These are phyloP conservation scores for Myathropa florea DNA, from an alignment of 2,888 invertebrate genomes.

Conservation along the genomic window DNA sequence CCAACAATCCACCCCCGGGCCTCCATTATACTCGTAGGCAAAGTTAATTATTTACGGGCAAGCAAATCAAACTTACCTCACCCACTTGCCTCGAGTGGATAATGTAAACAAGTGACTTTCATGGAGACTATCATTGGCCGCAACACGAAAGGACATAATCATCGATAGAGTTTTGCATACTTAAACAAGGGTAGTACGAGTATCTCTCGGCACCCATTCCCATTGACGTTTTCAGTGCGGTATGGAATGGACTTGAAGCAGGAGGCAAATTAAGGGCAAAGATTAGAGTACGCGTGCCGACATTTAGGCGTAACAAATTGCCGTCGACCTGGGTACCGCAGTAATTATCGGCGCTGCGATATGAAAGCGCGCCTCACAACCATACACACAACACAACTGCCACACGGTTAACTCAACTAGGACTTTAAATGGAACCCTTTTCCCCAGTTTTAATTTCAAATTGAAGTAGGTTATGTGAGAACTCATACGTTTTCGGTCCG, in stretches of 20 bases:
- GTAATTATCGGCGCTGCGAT: conserved; percentile 66
- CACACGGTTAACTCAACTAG: conserved; percentile 29
- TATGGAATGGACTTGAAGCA: conserved; percentile 26
- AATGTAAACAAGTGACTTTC: conserved; percentile 67
- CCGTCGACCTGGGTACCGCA: conserved; percentile 73
- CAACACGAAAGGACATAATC: conserved; percentile 68
- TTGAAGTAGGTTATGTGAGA: conserved; percentile 61
- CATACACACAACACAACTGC: not conserved
- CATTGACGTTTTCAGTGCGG: not conserved
- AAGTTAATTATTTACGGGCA: conserved; percentile 72
- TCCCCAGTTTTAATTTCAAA: conserved; percentile 35
- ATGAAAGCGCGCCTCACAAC: conserved; percentile 42
- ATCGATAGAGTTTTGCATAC: conserved; percentile 64
- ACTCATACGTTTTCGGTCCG: not conserved
- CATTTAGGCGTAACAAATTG: conserved; percentile 80
- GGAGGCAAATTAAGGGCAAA: conserved; percentile 66
- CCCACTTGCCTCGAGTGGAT: conserved; percentile 23
- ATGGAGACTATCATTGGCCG: conserved; percentile 49
- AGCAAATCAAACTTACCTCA: conserved; percentile 71
- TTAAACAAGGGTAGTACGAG: conserved; percentile 30
- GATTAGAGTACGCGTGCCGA: conserved; percentile 76
- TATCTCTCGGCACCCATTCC: conserved; percentile 40
- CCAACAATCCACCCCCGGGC: not conserved
- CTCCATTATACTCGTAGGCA: conserved; percentile 23
- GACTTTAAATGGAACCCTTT: conserved; percentile 32